Evolutionary conservation across 1,140 invertebrate species (phyloP), one percentile per base, ranked within the genome.

Genomic region (Nasonia giraulti): DNA sequence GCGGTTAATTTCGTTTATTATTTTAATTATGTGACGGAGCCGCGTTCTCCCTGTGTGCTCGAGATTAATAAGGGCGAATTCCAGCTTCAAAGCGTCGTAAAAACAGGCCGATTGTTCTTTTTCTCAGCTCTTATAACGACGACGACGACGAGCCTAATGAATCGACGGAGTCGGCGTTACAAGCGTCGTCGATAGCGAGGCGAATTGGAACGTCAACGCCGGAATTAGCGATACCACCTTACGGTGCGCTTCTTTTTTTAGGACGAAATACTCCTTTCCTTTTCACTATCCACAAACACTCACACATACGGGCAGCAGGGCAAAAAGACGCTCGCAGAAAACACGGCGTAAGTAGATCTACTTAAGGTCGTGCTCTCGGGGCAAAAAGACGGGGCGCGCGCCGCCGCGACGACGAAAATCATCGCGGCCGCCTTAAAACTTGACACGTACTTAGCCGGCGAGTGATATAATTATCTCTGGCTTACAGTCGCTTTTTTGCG

Each of bases 381-480:
- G 47, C 5, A 79, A 79, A 79, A 79, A 79, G 78, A 11, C 7
- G 66, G 2, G 7, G 23, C n/a, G 76, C 20, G 11, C 44, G 23
- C 33, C 33, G 33, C 27, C 31, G 31, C 12, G 37, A 68, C 14
- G 74, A 68, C 74, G 31, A 83, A 77, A 82, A 73, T 82, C 23
- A 82, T 82, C 71, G 27, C 69, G 14, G 14, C 40, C n/a, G 17
- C 71, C 31, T 82, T 74, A 82, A 82, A 83, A 68, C 73, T 83
- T 83, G 71, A 82, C 80, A 75, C 80, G 74, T 83, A 77, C 74
- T 83, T 76, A 83, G 74, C 81, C n/a, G 27, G n/a, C 73, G 37
- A 83, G 74, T 83, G 81, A 83, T 83, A 74, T 83, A 83, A 83
- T 83, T 83, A 83, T 83, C 81, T 50, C 44, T 14, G 74, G 80